Percentiles rank a stretch among this genome's conserved stretches.
These are phyloP conservation scores for Paedocypris micromegethes DNA, from an alignment of 2,797 vertebrate species.

Conservation along the genomic window DNA sequence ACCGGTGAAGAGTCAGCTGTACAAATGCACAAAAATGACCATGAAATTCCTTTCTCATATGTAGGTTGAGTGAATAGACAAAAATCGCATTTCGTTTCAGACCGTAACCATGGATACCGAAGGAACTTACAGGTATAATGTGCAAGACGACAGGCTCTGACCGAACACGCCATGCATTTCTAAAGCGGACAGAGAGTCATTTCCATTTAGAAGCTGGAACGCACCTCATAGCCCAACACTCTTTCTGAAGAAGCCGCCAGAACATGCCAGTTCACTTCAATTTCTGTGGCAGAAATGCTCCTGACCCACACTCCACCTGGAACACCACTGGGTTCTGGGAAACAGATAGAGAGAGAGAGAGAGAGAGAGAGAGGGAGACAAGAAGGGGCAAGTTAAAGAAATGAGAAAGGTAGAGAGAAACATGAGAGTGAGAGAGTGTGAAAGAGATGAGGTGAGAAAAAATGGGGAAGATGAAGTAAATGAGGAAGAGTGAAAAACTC, in stretches of 20 bases:
- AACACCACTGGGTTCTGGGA: slow-evolving; percentile 81
- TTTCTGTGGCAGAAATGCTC: slow-evolving; percentile 85
- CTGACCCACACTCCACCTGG: slow-evolving; percentile 77
- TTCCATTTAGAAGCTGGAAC: slow-evolving; percentile 64
- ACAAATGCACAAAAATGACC: slow-evolving; percentile 3
- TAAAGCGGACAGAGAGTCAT: slow-evolving; percentile 46
- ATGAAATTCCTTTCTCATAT: neutral
- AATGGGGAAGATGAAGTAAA: neutral
- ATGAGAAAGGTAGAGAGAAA: neutral
- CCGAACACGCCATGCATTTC: slow-evolving; percentile 42
- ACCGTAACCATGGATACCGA: slow-evolving; percentile 21
- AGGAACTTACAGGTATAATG: slow-evolving; percentile 51
- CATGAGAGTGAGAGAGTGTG: neutral
- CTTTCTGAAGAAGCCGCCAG: slow-evolving; percentile 83
- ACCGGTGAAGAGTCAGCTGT: too few relatives aligned
- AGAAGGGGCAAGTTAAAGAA: neutral
- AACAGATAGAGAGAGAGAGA: slow-evolving; percentile 41
- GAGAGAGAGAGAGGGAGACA: slow-evolving; percentile 7
- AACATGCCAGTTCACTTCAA: slow-evolving; percentile 84
- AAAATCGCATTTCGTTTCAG: slow-evolving; percentile 29
- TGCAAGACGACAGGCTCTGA: slow-evolving; percentile 57
- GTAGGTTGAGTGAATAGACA: slow-evolving; percentile 13
- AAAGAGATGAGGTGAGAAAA: neutral
- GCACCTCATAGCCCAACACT: slow-evolving; percentile 93
- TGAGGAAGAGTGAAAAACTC: neutral